Percentiles rank a stretch among this genome's conserved stretches.
These are phyloP conservation scores for Epizoanthus scotinus DNA, from an alignment of 92 coral and sea anemone genomes.

Conservation along the genomic window DNA sequence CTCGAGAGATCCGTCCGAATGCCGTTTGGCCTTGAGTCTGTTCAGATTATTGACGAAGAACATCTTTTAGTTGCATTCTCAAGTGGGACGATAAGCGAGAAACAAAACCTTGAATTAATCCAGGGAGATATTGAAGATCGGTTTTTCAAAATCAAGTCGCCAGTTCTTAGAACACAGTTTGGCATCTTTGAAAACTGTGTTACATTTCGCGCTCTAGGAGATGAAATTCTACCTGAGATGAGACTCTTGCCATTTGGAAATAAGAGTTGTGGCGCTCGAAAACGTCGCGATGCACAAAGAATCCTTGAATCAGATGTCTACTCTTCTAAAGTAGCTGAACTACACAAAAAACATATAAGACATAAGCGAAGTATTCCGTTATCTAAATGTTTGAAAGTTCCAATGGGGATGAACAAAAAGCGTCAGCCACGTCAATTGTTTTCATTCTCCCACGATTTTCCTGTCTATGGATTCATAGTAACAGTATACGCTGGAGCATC, in stretches of 20 bases:
- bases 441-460: constrained; percentile 34
- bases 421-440: constrained; percentile 11
- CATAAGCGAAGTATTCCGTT: constrained; percentile 38
- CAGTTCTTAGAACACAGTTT: constrained; percentile 67
- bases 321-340: constrained; percentile 57
- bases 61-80: constrained; percentile 68
- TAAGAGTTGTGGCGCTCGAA: constrained; percentile 68
- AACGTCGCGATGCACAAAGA: constrained; percentile 59
- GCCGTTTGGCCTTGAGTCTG: constrained; percentile 85
- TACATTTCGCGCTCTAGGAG: constrained; percentile 42
- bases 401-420: not conserved
- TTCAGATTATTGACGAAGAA: constrained; percentile 59
- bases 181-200: constrained; percentile 71
- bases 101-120: constrained; percentile 57
- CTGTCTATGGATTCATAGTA: constrained; percentile 73
- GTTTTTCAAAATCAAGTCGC: constrained; percentile 71
- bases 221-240: constrained; percentile 55
- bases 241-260: constrained; percentile 68
- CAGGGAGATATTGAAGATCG: constrained; percentile 91
- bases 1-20: constrained; percentile 75
- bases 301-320: constrained; percentile 77
- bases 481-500: constrained; percentile 64
- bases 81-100: constrained; percentile 75
- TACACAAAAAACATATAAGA: constrained; percentile 31
- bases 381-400: not conserved